Evolutionary conservation across 2,797 vertebrate genomes (phyloP), one percentile per base, ranked within the genome.

Genomic region (Benthosema pterotum): DNA sequence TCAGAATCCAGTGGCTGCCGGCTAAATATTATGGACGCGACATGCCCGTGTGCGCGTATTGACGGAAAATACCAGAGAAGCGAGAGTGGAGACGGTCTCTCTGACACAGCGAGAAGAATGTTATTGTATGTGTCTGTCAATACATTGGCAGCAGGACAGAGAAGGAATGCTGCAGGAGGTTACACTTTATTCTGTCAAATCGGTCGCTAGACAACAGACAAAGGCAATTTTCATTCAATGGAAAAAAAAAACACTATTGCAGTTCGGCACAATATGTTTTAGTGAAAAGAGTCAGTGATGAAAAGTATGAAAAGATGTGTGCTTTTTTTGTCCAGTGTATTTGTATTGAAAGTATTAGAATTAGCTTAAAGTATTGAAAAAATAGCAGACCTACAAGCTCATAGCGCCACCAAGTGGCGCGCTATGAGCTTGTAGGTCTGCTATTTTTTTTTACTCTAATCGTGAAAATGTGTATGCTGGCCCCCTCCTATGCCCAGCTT

Each of bases 171-270:
- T 43, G 11, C 5, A 4, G 12, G 52, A 16, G 11, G 28, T 46
- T 48, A 32, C 12, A 57, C 43, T 67, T 64, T 55, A 47, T 52
- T 68, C 14, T 42, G 17, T 2, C 45, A 5, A 56, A 50, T 47
- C n/a, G 0, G 32, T 38, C 32, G 32, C 32, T 38, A 38, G 32
- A 11, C 32, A 38, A 38, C 32, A 38, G 32, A 38, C 32, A 38
- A 38, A 38, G 32, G 32, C 32, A 38, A 38, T 7, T 38, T 38
- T 11, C 32, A 38, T 38, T 2, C 8, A 38, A 38, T 9, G 32
- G 22, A 25, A 25, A 22, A 22, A 8, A 38, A 38, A 11, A 38
- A 9, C 0, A 32, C 32, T 32, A 8, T 32, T 38, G 32, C 11
- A 9, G 32, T 38, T 3, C 22, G 32, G 1, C 11, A 11, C 32